Evolutionary conservation across 2,888 invertebrate species (phyloP), one percentile per base, ranked within the genome.

Genomic region (Hyposoter dolosus): DNA sequence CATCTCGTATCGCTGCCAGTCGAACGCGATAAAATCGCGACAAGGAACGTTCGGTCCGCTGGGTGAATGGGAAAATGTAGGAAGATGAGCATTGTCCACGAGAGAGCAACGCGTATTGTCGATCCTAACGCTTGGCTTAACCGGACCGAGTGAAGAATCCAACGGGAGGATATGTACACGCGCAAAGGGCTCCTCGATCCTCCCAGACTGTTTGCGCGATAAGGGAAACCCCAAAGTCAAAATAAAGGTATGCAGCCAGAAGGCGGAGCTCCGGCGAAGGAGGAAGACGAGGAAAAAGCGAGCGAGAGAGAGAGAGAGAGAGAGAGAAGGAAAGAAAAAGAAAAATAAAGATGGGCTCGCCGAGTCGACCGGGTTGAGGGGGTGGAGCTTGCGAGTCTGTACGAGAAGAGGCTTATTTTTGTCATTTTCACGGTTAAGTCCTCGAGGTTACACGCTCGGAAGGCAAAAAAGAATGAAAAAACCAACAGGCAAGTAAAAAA

Each of bases 211-310:
- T 43, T 45, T 32, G 53, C 35, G 74, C 68, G 87, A 87, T 88
- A 75, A 88, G 86, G 75, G 83, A 82, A 60, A 56, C 85, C 87
- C 87, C 89, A 87, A 88, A 56, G 90, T 87, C 76, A 76, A 82
- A 88, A 90, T 90, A 90, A 90, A 89, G 47, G 76, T 78, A 83
- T 77, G 76, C 65, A 80, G 78, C 43, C 75, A 82, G 66, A 45
- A 84, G 83, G 87, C 80, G 83, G 69, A 75, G 68, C 56, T 71
- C 82, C 76, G 75, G 69, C 3, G 3, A 2, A 3, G 17, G 23
- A 66, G 28, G 47, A 66, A 9, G 65, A 35, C 4, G 63, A 32
- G 43, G 68, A 45, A 56, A 23, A 23, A 7, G 56, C 5, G 60
- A 23, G 23, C 7, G 45, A 72, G 60, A 78, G 65, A 74, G 69